Evolutionary conservation across 1,140 invertebrate genomes (phyloP).

Genomic region (Calosoma granatense): DNA sequence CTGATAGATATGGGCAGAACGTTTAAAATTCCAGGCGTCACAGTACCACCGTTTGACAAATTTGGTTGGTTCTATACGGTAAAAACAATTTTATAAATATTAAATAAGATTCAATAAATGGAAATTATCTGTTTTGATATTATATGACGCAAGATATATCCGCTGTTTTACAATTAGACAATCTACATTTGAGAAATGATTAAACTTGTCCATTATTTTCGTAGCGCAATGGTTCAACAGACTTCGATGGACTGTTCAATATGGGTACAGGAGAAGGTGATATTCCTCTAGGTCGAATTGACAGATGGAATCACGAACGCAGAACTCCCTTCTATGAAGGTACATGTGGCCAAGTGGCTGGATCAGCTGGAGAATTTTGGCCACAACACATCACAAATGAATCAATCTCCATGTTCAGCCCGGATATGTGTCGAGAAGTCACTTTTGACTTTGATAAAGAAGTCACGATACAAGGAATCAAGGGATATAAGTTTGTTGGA

Average conservation of each 20-base stretch:
- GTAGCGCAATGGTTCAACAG: slow-evolving; percentile 56
- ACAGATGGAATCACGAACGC: slow-evolving; percentile 54
- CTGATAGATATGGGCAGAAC: slow-evolving; percentile 48
- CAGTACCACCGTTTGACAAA: slow-evolving; percentile 50
- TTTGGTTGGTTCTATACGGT: slow-evolving; percentile 69
- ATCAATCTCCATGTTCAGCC: slow-evolving; percentile 50
- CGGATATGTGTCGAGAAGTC: slow-evolving; percentile 55
- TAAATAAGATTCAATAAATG: too few species aligned
- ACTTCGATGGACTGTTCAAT: slow-evolving; percentile 62
- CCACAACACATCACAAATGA: slow-evolving; percentile 49
- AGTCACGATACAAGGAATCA: slow-evolving; percentile 36
- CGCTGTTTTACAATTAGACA: too few species aligned
- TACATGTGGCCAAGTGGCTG: slow-evolving; percentile 52
- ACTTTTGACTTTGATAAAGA: slow-evolving; percentile 23
- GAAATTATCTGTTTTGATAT: too few species aligned
- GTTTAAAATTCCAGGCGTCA: slow-evolving; percentile 32
- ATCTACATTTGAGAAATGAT: too few species aligned
- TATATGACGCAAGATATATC: too few species aligned
- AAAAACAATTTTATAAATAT: too few species aligned
- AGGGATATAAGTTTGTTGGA: slow-evolving; percentile 48
- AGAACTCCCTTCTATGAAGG: slow-evolving; percentile 43
- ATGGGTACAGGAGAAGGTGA: slow-evolving; percentile 61
- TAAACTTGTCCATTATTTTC: slow-evolving; percentile 14
- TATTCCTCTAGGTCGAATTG: slow-evolving; percentile 50
- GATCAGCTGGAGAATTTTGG: slow-evolving; percentile 68